Base-by-base conservation (phyloP, 2,888 invertebrate species). In the Allygus modestus region DNA sequence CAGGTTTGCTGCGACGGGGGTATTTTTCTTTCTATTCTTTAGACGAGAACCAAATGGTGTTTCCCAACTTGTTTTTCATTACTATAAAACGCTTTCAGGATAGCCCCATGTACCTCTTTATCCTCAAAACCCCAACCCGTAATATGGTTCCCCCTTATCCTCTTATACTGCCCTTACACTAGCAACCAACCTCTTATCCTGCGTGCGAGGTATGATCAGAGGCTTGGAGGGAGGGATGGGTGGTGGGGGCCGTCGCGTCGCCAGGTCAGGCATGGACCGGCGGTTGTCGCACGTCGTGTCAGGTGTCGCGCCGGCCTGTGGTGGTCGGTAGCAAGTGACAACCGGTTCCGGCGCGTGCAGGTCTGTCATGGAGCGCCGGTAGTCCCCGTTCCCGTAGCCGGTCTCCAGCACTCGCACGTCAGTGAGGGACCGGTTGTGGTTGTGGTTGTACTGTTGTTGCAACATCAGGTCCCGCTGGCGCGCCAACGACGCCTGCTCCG, bases 401-500 rank as follows among this genome's bases (percentile, higher is more conserved):
- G 77, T 37, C 58, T 79, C 79, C 31, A 51, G 5, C 79, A 79
- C 51, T 5, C 79, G 54, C 58, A 79, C 79, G 37, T 79, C 79
- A 5, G 79, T 79, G 28, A 79, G 58, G 0, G 79, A 79, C 33
- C 54, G 79, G 79, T 79, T 79, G 26, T 73, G 73, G 58, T 79
- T 65, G 65, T 73, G 69, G 69, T 69, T 69, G 54, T 77, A 85
- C 65, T 85, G 83, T n/a, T 85, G 85, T 46, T 85, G 85, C 69
- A 85, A 20, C 33, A 85, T 46, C 41, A 96, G 90, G 88, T 95
- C 95, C 15, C 95, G 92, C 89, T 96, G 95, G 1, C 96, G 92
- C 87, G 95, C 93, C 15, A 96, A 89, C 89, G 96, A 96, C 89
- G 96, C 96, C 89, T 95, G 94, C 89, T 96, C 95, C 71, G 95